phyloP scores from a whole-genome alignment of 2,888 invertebrate species.

The Hyppa rectilinea region DNA sequence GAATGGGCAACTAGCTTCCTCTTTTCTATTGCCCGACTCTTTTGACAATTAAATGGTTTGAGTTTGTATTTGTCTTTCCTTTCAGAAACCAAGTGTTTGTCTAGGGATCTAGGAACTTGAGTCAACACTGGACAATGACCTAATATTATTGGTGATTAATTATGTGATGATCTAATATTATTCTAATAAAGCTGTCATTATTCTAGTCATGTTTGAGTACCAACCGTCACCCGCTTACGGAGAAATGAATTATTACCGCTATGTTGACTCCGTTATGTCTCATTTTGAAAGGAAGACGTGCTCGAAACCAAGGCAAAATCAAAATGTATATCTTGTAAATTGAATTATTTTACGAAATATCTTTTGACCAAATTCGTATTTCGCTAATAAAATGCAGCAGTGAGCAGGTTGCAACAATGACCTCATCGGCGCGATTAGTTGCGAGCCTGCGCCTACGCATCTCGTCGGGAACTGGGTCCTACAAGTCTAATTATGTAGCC shows the following conservation, averaged over 20 bases:
- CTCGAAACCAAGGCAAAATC: not conserved
- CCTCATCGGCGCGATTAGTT: constrained; percentile 64
- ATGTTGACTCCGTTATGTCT: not conserved
- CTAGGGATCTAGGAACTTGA: constrained; percentile 7
- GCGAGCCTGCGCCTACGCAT: constrained; percentile 59
- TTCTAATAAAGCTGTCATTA: constrained; percentile 26
- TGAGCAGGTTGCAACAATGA: constrained; percentile 67
- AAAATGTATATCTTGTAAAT: not conserved
- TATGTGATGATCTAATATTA: constrained; percentile 22
- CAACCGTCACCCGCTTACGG: not conserved
- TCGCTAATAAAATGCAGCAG: constrained; percentile 59
- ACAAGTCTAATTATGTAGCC: constrained; percentile 47
- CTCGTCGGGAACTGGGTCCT: constrained; percentile 54
- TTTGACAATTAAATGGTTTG: too few species aligned
- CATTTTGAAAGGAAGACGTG: constrained; percentile 13
- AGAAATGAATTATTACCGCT: constrained; percentile 7
- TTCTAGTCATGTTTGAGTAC: constrained; percentile 31
- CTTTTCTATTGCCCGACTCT: too few species aligned
- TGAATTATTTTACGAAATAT: not conserved
- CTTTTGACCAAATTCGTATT: constrained; percentile 43
- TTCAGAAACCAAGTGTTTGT: not conserved
- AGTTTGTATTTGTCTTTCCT: too few species aligned
- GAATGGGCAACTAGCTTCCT: too few species aligned
- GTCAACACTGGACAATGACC: constrained; percentile 14
- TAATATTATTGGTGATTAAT: constrained; percentile 44